Base-by-base conservation (phyloP, 1,140 invertebrate genomes). In the Rhysida immarginata region DNA sequence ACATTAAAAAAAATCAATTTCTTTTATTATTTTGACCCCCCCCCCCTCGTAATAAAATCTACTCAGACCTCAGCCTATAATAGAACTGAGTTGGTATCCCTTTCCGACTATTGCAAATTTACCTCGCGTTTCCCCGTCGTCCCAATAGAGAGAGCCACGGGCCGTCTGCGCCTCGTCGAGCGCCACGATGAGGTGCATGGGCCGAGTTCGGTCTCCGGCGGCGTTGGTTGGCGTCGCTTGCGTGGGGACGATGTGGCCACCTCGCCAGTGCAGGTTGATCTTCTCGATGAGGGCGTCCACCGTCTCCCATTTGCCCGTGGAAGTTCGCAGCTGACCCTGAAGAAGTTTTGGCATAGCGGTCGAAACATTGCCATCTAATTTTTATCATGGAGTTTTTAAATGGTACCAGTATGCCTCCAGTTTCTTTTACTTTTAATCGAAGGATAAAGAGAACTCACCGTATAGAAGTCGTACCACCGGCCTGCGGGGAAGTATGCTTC, bases 401-500 rank as follows among this genome's bases (percentile, higher is more conserved):
- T n/a, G n/a, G n/a, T n/a, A n/a, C n/a, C n/a, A n/a, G n/a, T n/a
- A n/a, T n/a, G n/a, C n/a, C n/a, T n/a, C n/a, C n/a, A n/a, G n/a
- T n/a, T n/a, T n/a, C n/a, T n/a, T n/a, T n/a, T n/a, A n/a, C n/a
- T n/a, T n/a, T n/a, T n/a, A n/a, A n/a, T n/a, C n/a, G n/a, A n/a
- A 5, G 18, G 18, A 52, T 23, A 52, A 52, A 52, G 26, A 26
- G 59, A 65, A 58, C 51, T 53, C 16, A 56, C 55, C 27, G 20
- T 51, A 24, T 55, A 56, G 53, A 57, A 61, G 46, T 64, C 62
- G 46, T 61, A 64, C 62, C 62, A 64, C 13, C 23, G 27, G n/a
- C 62, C 61, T 13, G 51, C 29, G 1, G 62, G 62, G 2, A 64
- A 35, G 49, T 62, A 62, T 13, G 57, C 59, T 24, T 61, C 24